These are phyloP conservation scores for Pterocles gutturalis DNA, from an alignment of 2,113 vertebrate species.

Conservation along the genomic window DNA sequence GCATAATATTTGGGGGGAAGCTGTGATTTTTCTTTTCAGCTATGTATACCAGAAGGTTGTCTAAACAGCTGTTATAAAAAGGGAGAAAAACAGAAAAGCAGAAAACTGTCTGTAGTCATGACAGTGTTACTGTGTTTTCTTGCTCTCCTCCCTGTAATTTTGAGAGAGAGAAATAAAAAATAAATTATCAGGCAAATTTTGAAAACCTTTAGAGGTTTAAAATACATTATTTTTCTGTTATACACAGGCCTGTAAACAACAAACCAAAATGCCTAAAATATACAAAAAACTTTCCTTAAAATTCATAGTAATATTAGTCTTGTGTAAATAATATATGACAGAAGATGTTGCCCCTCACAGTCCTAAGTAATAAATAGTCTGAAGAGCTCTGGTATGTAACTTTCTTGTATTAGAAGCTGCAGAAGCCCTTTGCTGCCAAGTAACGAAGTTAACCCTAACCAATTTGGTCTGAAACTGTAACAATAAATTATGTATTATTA, in stretches of 20 bases:
- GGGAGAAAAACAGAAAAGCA: neutral
- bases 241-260: neutral
- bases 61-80: neutral
- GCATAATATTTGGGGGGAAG: neutral
- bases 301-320: neutral
- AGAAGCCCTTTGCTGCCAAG: neutral
- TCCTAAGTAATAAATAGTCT: fast-evolving
- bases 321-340: neutral
- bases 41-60: neutral
- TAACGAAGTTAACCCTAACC: neutral
- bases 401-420: neutral
- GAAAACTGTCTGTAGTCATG: neutral
- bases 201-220: neutral
- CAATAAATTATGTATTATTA: neutral
- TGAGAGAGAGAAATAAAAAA: neutral
- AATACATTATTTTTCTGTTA: neutral
- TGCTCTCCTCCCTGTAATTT: neutral
- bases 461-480: neutral
- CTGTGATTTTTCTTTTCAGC: neutral
- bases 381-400: neutral
- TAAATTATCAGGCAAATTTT: neutral
- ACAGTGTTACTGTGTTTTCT: neutral
- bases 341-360: neutral
- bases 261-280: neutral
- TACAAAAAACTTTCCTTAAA: neutral